phyloP scores from a whole-genome alignment of 2,797 vertebrate genomes.

The Poeciliopsis paucimaculata region DNA sequence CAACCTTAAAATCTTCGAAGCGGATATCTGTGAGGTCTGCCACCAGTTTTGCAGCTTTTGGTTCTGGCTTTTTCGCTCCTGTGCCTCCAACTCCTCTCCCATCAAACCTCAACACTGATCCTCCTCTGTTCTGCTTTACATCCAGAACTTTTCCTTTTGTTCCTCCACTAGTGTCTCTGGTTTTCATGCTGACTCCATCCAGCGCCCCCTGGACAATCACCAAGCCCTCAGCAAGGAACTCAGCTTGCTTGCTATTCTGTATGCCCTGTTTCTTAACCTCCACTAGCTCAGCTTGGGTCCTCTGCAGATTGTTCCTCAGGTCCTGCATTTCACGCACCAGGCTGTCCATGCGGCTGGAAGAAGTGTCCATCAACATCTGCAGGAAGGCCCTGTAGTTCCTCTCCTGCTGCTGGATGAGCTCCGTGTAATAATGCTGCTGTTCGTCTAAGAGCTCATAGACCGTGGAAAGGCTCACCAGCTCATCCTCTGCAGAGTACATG shows the following conservation, averaged over 20 bases:
- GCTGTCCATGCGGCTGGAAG: constrained; percentile 71
- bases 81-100: constrained; percentile 50
- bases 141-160: constrained; percentile 39
- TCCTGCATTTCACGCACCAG: constrained; percentile 79
- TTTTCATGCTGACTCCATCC: constrained; percentile 62
- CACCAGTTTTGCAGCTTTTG: constrained; percentile 78
- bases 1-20: constrained; percentile 78
- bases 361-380: constrained; percentile 77
- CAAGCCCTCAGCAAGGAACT: constrained; percentile 74
- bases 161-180: constrained; percentile 8
- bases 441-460: constrained; percentile 81
- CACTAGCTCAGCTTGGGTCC: constrained; percentile 62
- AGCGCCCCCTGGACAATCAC: constrained; percentile 67
- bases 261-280: constrained; percentile 69
- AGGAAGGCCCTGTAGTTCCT: constrained; percentile 77
- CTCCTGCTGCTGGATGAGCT: constrained; percentile 80
- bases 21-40: constrained; percentile 78
- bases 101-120: constrained; percentile 55
- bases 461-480: constrained; percentile 65
- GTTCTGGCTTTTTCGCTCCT: constrained; percentile 56
- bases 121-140: constrained; percentile 52
- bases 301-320: constrained; percentile 69
- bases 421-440: constrained; percentile 76
- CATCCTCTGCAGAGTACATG: constrained; percentile 68
- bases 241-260: constrained; percentile 64